Evolutionary conservation across 2,113 vertebrate species (phyloP).

Genomic region (Tylochromis polylepis): DNA sequence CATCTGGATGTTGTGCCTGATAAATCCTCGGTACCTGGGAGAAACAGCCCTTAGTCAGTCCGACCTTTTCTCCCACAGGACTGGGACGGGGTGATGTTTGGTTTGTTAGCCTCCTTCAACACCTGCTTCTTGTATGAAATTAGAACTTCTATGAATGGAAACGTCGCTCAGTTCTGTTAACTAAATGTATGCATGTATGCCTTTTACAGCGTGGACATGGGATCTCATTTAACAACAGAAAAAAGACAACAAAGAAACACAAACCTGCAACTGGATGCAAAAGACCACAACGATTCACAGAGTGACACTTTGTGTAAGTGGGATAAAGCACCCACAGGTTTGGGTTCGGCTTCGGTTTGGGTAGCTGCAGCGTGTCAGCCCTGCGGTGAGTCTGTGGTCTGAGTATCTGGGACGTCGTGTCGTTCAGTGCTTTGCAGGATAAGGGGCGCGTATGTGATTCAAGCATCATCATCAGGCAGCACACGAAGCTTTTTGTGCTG

Average conservation of each 20-base stretch:
- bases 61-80: slow-evolving; percentile 8
- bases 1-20: background rate
- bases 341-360: background rate
- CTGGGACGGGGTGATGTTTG: background rate
- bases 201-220: background rate
- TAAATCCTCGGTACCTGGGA: background rate
- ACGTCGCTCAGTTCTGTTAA: accelerated
- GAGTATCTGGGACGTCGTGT: background rate
- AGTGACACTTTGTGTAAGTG: background rate
- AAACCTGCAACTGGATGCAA: background rate
- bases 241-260: accelerated
- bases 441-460: background rate
- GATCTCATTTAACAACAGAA: background rate
- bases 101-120: background rate
- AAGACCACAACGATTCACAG: background rate
- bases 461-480: background rate
- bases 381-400: background rate
- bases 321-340: background rate
- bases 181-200: accelerated
- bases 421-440: background rate
- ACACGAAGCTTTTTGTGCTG: background rate
- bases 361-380: background rate
- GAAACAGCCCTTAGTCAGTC: background rate
- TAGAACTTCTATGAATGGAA: background rate
- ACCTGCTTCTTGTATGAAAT: background rate